Conservation (phyloP, 1,140 invertebrate genomes). For the Theocolax elegans region DNA sequence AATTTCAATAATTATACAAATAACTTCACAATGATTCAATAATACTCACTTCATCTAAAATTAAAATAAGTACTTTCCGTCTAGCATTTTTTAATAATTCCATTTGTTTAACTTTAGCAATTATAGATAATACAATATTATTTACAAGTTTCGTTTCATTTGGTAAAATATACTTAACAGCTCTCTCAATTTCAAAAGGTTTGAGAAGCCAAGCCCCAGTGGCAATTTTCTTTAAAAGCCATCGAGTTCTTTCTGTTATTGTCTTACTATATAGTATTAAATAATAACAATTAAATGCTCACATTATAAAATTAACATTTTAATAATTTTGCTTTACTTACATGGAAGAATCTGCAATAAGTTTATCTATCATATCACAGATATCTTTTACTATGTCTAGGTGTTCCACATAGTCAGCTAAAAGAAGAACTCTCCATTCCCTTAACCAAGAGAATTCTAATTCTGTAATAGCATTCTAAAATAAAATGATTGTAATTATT, state of each 20-base stretch:
- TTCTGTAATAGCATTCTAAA: conserved; percentile 69
- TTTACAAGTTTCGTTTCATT: conserved; percentile 64
- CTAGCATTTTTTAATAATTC: conserved; percentile 62
- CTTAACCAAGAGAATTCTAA: conserved; percentile 75
- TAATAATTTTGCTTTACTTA: conserved; percentile 50
- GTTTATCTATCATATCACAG: conserved; percentile 62
- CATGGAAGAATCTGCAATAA: conserved; percentile 64
- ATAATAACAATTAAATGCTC: not conserved
- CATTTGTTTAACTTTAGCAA: conserved; percentile 58
- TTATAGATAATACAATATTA: conserved; percentile 61
- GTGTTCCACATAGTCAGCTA: conserved; percentile 68
- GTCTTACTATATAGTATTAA: conserved; percentile 50
- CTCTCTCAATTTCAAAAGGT: conserved; percentile 64
- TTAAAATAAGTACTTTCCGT: conserved; percentile 72
- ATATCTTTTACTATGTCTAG: conserved; percentile 50
- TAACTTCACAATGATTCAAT: too few species aligned
- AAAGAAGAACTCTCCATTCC: conserved; percentile 72
- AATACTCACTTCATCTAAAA: conserved; percentile 74
- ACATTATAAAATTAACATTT: conserved; percentile 9
- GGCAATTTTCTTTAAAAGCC: conserved; percentile 68
- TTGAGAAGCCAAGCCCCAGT: conserved; percentile 55
- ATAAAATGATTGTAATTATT: too few species aligned
- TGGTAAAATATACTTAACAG: conserved; percentile 60
- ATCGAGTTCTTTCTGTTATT: conserved; percentile 60
- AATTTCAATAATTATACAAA: conserved; percentile 18